Evolutionary conservation across 1,140 invertebrate genomes (phyloP).

Genomic region (Orius laevigatus): DNA sequence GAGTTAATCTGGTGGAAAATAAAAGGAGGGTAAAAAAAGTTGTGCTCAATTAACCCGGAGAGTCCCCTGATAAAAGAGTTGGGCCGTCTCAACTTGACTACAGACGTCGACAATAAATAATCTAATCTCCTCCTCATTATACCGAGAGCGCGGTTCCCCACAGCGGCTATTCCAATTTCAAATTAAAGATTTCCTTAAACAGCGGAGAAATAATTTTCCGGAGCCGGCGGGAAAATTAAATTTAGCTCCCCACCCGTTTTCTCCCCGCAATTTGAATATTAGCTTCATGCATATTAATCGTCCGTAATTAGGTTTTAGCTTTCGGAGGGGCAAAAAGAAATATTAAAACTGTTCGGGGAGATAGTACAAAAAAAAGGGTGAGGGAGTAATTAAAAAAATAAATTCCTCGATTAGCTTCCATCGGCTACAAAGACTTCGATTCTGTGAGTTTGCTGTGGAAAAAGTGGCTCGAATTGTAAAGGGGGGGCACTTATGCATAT

Average conservation of each 20-base stretch:
- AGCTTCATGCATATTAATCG: slow-evolving; percentile 12
- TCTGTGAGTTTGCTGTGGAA: not conserved
- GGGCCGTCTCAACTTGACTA: too few relatives aligned
- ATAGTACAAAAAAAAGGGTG: not conserved
- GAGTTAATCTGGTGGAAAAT: too few relatives aligned
- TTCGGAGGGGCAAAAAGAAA: slow-evolving; percentile 6
- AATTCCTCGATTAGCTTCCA: too few relatives aligned
- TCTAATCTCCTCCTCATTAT: slow-evolving; percentile 11
- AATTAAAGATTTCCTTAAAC: slow-evolving; percentile 12
- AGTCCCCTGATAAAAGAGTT: too few relatives aligned
- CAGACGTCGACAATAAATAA: not conserved
- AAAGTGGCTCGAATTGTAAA: slow-evolving; percentile 4
- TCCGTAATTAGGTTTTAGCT: slow-evolving; percentile 11
- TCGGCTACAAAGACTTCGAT: too few relatives aligned
- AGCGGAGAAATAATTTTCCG: slow-evolving; percentile 6
- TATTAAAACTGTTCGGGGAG: slow-evolving; percentile 7
- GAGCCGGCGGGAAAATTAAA: slow-evolving; percentile 5
- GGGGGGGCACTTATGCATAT: slow-evolving; percentile 4
- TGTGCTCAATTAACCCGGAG: too few relatives aligned
- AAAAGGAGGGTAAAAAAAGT: too few relatives aligned
- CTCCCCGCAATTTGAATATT: slow-evolving; percentile 11
- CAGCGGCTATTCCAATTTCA: slow-evolving; percentile 5
- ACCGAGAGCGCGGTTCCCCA: not conserved
- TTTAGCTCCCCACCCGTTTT: slow-evolving; percentile 5
- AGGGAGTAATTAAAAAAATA: not conserved